phyloP scores from a whole-genome alignment of 2,888 invertebrate genomes.

The Nemapogon koenigi region DNA sequence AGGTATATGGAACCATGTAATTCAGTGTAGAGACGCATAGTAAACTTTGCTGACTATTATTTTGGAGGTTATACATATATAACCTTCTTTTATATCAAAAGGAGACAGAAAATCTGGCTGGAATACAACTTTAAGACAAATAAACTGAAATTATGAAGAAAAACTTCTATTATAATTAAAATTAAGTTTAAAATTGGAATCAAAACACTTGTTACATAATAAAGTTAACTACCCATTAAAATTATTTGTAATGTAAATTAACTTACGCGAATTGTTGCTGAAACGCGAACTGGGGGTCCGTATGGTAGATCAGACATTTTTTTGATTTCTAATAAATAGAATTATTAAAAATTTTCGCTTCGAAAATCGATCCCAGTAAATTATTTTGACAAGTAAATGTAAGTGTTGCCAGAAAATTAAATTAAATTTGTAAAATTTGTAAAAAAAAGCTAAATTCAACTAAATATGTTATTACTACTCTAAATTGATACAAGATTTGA shows the following conservation, averaged over 20 bases:
- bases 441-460: not conserved
- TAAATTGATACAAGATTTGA: no score
- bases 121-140: no score
- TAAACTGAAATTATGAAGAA: no score
- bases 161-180: not conserved
- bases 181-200: not conserved
- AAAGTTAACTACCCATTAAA: conserved; percentile 17
- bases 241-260: conserved; percentile 11
- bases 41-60: no score
- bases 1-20: no score
- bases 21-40: no score
- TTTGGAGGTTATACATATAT: no score
- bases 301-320: conserved; percentile 50
- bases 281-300: conserved; percentile 78
- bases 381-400: not conserved
- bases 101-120: no score
- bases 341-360: not conserved
- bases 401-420: not conserved
- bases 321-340: not conserved
- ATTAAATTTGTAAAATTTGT: not conserved
- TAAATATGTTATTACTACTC: not conserved
- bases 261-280: conserved; percentile 80
- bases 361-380: not conserved
- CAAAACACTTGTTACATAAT: conserved; percentile 13
- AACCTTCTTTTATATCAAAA: no score